phyloP scores from a whole-genome alignment of 2,888 invertebrate species.

The Polietes domitor region DNA sequence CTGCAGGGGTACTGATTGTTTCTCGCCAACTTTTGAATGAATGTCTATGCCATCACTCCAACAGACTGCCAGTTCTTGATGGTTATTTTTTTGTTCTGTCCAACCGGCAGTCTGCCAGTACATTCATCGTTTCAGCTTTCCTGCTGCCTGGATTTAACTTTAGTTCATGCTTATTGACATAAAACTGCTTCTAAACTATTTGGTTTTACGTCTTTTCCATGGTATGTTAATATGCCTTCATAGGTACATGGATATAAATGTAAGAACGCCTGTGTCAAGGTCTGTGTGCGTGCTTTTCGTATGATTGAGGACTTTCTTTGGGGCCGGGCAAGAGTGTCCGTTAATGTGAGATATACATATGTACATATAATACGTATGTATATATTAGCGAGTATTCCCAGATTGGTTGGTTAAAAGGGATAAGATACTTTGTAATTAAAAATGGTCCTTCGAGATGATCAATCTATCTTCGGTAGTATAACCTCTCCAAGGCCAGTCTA shows the following conservation, averaged over 20 bases:
- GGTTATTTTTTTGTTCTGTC: conserved; percentile 33
- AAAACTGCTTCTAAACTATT: conserved; percentile 63
- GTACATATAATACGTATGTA: too few relatives aligned
- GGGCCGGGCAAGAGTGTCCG: conserved; percentile 10
- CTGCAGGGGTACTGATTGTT: neutral
- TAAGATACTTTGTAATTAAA: too few relatives aligned
- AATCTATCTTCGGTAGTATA: too few relatives aligned
- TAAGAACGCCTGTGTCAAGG: neutral
- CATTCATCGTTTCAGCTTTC: conserved; percentile 37
- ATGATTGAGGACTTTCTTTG: neutral
- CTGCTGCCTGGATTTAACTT: conserved; percentile 61
- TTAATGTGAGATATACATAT: neutral
- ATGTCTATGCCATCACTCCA: conserved; percentile 19
- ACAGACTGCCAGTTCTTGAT: conserved; percentile 30
- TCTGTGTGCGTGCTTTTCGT: neutral
- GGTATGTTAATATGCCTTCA: conserved; percentile 2
- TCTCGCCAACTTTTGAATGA: conserved; percentile 40
- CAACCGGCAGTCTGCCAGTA: conserved; percentile 25
- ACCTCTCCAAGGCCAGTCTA: too few relatives aligned
- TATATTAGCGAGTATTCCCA: too few relatives aligned
- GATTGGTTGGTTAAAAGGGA: neutral
- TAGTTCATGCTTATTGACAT: conserved; percentile 63
- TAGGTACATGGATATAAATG: neutral
- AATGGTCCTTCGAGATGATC: too few relatives aligned
- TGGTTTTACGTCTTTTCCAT: conserved; percentile 32